Percentiles rank a stretch among this genome's conserved stretches.
Evolutionary conservation across 1,140 invertebrate species (phyloP).

Genomic region (Lamellibrachia luymesi): DNA sequence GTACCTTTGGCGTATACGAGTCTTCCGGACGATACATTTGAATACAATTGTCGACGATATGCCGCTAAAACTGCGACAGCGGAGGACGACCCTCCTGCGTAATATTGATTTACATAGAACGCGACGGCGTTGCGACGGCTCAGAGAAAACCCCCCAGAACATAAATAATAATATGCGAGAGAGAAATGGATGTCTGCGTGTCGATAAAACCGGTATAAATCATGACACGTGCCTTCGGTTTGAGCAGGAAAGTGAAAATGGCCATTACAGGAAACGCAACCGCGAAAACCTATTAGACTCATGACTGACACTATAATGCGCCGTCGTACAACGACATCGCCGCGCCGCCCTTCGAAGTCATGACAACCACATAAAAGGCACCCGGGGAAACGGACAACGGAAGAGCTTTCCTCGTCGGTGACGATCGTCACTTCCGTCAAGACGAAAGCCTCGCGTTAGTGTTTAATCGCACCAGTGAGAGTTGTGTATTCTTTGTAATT

Average conservation of each 20-base stretch:
- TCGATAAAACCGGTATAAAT: slow-evolving; percentile 5
- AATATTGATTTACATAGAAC: not conserved
- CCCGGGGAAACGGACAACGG: not conserved
- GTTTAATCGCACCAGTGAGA: not conserved
- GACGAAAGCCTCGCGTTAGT: not conserved
- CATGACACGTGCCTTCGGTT: slow-evolving; percentile 3
- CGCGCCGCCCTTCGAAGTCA: not conserved
- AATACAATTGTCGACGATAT: not conserved
- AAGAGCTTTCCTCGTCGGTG: not conserved
- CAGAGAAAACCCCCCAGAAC: not conserved
- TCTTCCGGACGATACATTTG: not conserved
- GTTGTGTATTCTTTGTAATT: slow-evolving; percentile 1
- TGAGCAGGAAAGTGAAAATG: slow-evolving; percentile 4
- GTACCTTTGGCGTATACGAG: not conserved
- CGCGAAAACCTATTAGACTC: not conserved
- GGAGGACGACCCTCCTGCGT: not conserved
- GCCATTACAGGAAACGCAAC: not conserved
- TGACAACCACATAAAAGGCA: not conserved
- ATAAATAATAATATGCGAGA: slow-evolving; percentile 6
- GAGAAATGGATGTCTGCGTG: not conserved
- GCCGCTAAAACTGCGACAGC: not conserved
- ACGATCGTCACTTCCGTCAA: not conserved
- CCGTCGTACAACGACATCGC: not conserved
- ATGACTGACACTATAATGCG: not conserved
- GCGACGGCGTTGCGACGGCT: not conserved